Base-by-base conservation (phyloP, 2,888 invertebrate species). In the Pristionchus exspectatus region DNA sequence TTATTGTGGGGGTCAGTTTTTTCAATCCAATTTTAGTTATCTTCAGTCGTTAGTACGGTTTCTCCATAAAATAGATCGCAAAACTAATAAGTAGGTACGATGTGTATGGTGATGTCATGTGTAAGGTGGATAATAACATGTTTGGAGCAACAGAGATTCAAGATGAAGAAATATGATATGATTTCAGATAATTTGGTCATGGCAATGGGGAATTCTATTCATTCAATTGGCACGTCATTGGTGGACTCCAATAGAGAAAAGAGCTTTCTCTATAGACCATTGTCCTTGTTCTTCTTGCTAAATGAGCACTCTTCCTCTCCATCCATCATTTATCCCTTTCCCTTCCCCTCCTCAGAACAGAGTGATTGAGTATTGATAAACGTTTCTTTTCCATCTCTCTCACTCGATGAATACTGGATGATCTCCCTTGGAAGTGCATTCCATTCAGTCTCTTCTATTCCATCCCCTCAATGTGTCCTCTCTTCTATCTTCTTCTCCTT, bases 221-320 rank as follows among this genome's bases (percentile, higher is more conserved):
- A 87, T 87, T 54, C 30, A 50, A 54, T 33, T 87, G 44, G 44
- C 74, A 72, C 50, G 44, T 50, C 69, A 87, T 21, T 87, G 87
- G 87, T 87, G 59, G 33, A 44, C 59, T 72, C 87, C 92, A 38
- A 84, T 94, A 18, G 91, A 92, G 77, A 91, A 92, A 77, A 90
- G 94, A 27, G 89, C 89, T n/a, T 90, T 91, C 66, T 88, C 88
- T 27, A 44, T 93, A 72, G 91, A 91, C 30, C 91, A 92, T 88
- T 92, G 92, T 90, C 92, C 91, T 44, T 93, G 92, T 83, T 72
- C 72, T 1, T 72, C 44, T 27, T 87, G 69, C 54, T 87, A 63
- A 50, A 81, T 81, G 50, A 18, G 50, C 72, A 33, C 72, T 44
- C 38, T 33, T 33, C 18, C 33, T 74, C 77, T 24, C 44, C 44